phyloP scores from a whole-genome alignment of 1,140 invertebrate species.

The Bombus terrestris region DNA sequence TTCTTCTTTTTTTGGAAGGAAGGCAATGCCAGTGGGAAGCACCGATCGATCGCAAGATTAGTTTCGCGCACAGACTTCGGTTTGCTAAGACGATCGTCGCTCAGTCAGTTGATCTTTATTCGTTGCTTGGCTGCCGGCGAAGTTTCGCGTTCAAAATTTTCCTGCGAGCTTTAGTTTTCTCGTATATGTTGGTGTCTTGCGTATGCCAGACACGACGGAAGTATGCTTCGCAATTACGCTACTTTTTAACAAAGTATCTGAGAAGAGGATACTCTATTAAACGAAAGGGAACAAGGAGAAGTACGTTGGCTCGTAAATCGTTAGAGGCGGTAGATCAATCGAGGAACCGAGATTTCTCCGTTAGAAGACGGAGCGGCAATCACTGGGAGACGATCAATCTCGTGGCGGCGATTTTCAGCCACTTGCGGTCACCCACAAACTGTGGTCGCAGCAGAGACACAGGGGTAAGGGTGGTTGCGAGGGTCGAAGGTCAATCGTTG shows the following conservation, averaged over 20 bases:
- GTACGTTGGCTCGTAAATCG: slow-evolving; percentile 27
- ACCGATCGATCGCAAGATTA: slow-evolving; percentile 28
- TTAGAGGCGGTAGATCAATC: slow-evolving; percentile 9
- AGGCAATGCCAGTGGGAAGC: background rate
- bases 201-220: background rate
- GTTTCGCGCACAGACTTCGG: slow-evolving; percentile 7
- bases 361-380: slow-evolving; percentile 43
- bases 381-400: slow-evolving; percentile 55
- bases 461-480: slow-evolving; percentile 53
- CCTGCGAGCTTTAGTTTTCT: too few relatives aligned
- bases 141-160: background rate
- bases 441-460: slow-evolving; percentile 51
- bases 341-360: slow-evolving; percentile 23
- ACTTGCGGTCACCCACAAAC: slow-evolving; percentile 63
- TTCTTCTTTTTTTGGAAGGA: background rate
- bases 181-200: background rate
- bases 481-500: slow-evolving; percentile 70
- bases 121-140: too few relatives aligned
- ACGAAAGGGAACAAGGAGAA: background rate
- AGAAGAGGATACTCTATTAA: background rate
- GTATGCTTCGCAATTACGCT: background rate
- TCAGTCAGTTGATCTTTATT: too few relatives aligned
- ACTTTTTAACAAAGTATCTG: background rate
- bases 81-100: background rate
- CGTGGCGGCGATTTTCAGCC: slow-evolving; percentile 60